These are phyloP conservation scores for Danaus chrysippus DNA, from an alignment of 2,888 invertebrate genomes.

Conservation along the genomic window DNA sequence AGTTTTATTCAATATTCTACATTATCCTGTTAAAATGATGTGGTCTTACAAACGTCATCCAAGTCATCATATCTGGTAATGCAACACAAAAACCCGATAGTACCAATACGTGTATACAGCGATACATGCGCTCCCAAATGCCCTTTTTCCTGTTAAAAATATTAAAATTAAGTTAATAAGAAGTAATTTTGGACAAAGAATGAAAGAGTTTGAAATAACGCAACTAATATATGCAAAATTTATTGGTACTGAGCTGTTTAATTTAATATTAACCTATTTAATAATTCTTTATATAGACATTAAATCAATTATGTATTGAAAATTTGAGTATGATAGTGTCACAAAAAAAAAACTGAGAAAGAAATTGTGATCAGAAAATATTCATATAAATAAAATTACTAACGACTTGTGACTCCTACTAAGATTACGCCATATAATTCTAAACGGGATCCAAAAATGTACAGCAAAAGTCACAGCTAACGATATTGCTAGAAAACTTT, in stretches of 20 bases:
- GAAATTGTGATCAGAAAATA: background rate
- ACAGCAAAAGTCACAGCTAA: constrained; percentile 51
- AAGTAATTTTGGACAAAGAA: constrained; percentile 21
- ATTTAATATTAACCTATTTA: background rate
- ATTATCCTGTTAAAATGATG: background rate
- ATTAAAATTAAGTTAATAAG: too few relatives aligned
- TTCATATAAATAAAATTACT: too few relatives aligned
- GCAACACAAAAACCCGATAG: constrained; percentile 43
- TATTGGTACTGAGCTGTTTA: background rate
- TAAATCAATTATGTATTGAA: too few relatives aligned
- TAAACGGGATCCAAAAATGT: constrained; percentile 59
- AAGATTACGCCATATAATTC: constrained; percentile 56
- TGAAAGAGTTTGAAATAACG: background rate
- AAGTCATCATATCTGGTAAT: constrained; percentile 45
- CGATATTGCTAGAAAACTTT: constrained; percentile 46
- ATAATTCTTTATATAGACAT: too few relatives aligned
- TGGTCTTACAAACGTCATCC: constrained; percentile 54
- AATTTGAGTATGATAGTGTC: too few relatives aligned
- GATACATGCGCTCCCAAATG: constrained; percentile 49
- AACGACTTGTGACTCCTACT: constrained; percentile 42
- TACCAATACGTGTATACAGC: constrained; percentile 40
- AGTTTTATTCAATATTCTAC: constrained; percentile 3
- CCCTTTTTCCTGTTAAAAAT: constrained; percentile 38
- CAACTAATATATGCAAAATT: background rate
- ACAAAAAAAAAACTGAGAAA: too few relatives aligned